Base-by-base conservation (phyloP, 2,113 vertebrate species). In the Channa argus region DNA sequence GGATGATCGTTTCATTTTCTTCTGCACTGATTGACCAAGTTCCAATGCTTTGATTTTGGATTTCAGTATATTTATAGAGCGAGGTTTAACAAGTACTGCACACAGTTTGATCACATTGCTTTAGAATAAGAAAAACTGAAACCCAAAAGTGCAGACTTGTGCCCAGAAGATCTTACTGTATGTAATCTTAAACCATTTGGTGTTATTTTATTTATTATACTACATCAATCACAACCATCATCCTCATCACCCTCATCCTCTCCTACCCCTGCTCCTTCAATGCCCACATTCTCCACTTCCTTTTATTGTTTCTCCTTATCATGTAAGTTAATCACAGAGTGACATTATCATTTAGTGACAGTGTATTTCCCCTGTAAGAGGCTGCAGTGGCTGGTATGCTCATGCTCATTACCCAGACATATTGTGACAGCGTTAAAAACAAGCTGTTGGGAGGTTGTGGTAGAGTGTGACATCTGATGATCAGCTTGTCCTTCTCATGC, bases 251-350 rank as follows among this genome's bases (percentile, higher is more conserved):
- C 24, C 6, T 54, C 36, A 33, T 54, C 9, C 67, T 58, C 41
- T 52, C 47, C 38, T 36, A 50, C 15, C 10, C 44, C 41, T 11
- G 4, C 15, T 9, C 0, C 54, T 1, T 24, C 24, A 24, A 24
- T 24, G 24, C 13, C 62, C 24, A 24, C 24, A 24, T 24, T 24
- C 24, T 24, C 24, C 24, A 24, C 24, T 24, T 13, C 10, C 24
- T 24, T 24, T 24, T 24, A 24, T 24, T 24, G 24, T 24, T 24
- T 24, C 15, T 43, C 3, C 12, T 50, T 39, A 49, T 82, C 63
- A n/a, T 44, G 65, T 15, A 13, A 12, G n/a, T 39, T 53, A 58
- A 82, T 75, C 67, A 45, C n/a, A 33, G 24, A 3, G 56, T 70
- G 56, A 60, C 53, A 63, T 72, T 70, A 24, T 24, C 24, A 24